Percentiles rank a stretch among this genome's conserved stretches.
These are phyloP conservation scores for Danaus plexippus DNA, from an alignment of 1,140 invertebrate species.

Conservation along the genomic window DNA sequence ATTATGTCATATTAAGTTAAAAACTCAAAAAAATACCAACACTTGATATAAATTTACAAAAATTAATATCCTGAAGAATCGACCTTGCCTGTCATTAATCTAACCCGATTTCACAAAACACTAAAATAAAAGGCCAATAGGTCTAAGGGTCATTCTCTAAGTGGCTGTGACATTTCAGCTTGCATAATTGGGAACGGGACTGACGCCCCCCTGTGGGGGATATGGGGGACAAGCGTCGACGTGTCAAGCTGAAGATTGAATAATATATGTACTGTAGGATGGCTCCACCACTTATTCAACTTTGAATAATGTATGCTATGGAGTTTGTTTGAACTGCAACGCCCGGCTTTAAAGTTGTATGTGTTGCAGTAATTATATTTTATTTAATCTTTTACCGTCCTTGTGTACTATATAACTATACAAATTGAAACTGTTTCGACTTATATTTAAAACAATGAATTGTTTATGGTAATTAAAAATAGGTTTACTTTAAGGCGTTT, in stretches of 20 bases:
- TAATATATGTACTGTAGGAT: conserved; percentile 59
- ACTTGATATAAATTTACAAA: conserved; percentile 1
- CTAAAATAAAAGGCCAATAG: conserved; percentile 64
- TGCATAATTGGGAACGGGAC: conserved; percentile 63
- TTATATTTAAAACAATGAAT: too few relatives aligned
- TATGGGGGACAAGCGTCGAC: conserved; percentile 47
- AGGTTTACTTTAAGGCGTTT: conserved; percentile 4
- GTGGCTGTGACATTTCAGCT: conserved; percentile 61
- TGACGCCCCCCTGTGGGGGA: conserved; percentile 37
- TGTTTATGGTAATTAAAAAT: too few relatives aligned
- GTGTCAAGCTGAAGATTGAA: conserved; percentile 60
- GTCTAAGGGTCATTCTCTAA: conserved; percentile 66
- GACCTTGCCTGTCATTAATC: conserved; percentile 30
- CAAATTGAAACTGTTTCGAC: too few relatives aligned
- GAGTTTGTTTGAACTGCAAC: conserved; percentile 40
- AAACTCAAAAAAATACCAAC: background rate
- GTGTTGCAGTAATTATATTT: too few relatives aligned
- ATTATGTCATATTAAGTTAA: too few relatives aligned
- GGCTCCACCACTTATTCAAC: conserved; percentile 59
- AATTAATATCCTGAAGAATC: conserved; percentile 8
- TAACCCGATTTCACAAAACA: conserved; percentile 48
- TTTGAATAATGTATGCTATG: conserved; percentile 58
- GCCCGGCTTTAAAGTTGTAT: too few relatives aligned
- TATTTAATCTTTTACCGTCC: too few relatives aligned
- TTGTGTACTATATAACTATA: too few relatives aligned